Evolutionary conservation across 1,140 invertebrate genomes (phyloP).

Genomic region (Parasteatoda tepidariorum): DNA sequence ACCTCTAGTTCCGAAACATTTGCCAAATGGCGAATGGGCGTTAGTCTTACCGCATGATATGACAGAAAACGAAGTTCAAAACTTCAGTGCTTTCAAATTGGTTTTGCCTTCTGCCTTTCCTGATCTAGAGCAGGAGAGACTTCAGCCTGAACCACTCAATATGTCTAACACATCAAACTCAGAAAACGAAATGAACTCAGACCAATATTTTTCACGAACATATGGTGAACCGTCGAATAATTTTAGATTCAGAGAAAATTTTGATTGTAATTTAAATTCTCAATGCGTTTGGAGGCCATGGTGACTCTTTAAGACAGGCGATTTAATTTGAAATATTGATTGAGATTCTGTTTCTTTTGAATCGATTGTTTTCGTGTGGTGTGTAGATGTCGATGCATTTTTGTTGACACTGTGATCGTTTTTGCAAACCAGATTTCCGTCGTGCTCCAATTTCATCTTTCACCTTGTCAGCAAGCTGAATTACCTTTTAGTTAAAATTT

Average conservation of each 20-base stretch:
- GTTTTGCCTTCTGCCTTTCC: background rate
- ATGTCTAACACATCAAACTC: slow-evolving; percentile 19
- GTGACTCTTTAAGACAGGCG: too few species aligned
- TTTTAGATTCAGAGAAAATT: background rate
- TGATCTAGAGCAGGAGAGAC: background rate
- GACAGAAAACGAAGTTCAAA: background rate
- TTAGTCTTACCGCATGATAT: slow-evolving; percentile 36
- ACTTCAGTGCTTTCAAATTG: slow-evolving; percentile 34
- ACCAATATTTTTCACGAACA: slow-evolving; percentile 4
- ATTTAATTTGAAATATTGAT: too few species aligned
- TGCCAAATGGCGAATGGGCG: slow-evolving; percentile 47
- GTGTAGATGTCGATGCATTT: too few species aligned
- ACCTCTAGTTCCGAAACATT: background rate
- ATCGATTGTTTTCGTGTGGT: too few species aligned
- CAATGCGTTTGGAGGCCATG: slow-evolving; percentile 41
- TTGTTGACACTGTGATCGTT: too few species aligned
- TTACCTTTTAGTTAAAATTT: too few species aligned
- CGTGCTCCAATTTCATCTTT: too few species aligned
- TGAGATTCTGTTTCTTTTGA: too few species aligned
- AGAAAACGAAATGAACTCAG: slow-evolving; percentile 20
- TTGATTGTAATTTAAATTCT: background rate
- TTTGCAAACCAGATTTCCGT: too few species aligned
- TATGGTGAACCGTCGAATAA: background rate
- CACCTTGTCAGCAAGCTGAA: too few species aligned
- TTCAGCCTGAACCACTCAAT: background rate